phyloP scores from a whole-genome alignment of 2,113 vertebrate genomes.

The Jaculus jaculus region DNA sequence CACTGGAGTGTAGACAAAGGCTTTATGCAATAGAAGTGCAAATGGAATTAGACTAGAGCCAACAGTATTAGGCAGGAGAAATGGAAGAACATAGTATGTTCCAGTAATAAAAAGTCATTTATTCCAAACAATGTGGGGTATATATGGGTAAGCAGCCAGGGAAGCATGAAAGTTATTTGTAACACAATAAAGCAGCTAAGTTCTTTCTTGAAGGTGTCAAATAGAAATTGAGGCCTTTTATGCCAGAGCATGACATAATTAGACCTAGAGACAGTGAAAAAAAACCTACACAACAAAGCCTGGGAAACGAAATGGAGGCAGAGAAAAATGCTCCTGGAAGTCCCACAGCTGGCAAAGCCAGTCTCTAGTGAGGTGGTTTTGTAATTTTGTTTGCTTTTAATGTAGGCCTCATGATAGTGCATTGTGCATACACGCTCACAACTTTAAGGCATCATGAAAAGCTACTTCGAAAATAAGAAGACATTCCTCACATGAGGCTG shows the following conservation, averaged over 20 bases:
- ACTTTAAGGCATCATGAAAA: background rate
- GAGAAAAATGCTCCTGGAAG: background rate
- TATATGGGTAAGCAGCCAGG: background rate
- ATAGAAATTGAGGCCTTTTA: slow-evolving; percentile 41
- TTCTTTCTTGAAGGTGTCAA: slow-evolving; percentile 43
- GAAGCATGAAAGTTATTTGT: background rate
- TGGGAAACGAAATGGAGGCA: background rate
- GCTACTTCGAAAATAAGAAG: slow-evolving; percentile 17
- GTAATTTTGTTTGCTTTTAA: background rate
- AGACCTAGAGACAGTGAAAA: slow-evolving; percentile 23
- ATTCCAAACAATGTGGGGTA: background rate
- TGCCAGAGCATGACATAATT: background rate
- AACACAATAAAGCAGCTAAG: background rate
- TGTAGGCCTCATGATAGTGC: background rate
- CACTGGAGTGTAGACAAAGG: background rate
- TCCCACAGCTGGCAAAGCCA: slow-evolving; percentile 24
- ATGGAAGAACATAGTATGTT: background rate
- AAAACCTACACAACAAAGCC: background rate
- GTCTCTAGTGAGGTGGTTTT: background rate
- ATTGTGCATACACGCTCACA: background rate
- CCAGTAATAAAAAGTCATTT: background rate
- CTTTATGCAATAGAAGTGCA: background rate
- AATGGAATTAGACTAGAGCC: slow-evolving; percentile 9
- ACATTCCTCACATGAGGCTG: background rate
- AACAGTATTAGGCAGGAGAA: background rate